Evolutionary conservation across 2,888 invertebrate species (phyloP).

Genomic region (Norana najaformis): DNA sequence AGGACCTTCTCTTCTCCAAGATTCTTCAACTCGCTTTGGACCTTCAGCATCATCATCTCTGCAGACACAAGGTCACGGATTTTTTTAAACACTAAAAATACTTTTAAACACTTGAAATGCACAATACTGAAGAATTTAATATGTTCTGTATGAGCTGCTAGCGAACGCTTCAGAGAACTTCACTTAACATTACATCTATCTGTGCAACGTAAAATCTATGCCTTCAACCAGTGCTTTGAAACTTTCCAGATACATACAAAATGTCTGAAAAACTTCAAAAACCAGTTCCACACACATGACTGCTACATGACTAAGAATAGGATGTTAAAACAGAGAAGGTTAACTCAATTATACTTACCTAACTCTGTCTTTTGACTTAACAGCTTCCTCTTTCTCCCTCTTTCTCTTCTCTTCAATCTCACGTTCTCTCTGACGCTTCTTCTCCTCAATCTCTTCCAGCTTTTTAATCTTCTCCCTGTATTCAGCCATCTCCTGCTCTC

Average conservation of each 20-base stretch:
- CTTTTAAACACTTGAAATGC: background rate
- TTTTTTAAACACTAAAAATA: background rate
- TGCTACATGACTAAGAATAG: background rate
- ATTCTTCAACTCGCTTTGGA: background rate
- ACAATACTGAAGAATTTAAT: background rate
- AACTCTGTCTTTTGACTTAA: background rate
- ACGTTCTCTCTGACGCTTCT: conserved; percentile 54
- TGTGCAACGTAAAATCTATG: background rate
- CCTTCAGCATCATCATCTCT: background rate
- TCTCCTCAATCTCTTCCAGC: conserved; percentile 56
- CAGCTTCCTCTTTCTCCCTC: background rate
- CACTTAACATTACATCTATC: background rate
- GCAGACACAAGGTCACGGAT: background rate
- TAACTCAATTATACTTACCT: background rate
- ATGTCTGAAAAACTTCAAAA: background rate
- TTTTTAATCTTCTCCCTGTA: conserved; percentile 54
- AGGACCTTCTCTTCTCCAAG: conserved; percentile 24
- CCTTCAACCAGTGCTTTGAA: background rate
- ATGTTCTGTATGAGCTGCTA: background rate
- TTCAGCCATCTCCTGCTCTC: conserved; percentile 54
- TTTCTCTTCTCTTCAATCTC: conserved; percentile 53
- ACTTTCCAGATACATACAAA: background rate
- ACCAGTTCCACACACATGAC: background rate
- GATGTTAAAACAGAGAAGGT: too few relatives aligned
- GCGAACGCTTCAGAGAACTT: background rate